A percentile compares a stretch with the other conserved stretches of the same genome.
Evolutionary conservation across 30 jellyfish, hydroid and myxozoan species (phyloP).

Genomic region (Hydra vulgaris): DNA sequence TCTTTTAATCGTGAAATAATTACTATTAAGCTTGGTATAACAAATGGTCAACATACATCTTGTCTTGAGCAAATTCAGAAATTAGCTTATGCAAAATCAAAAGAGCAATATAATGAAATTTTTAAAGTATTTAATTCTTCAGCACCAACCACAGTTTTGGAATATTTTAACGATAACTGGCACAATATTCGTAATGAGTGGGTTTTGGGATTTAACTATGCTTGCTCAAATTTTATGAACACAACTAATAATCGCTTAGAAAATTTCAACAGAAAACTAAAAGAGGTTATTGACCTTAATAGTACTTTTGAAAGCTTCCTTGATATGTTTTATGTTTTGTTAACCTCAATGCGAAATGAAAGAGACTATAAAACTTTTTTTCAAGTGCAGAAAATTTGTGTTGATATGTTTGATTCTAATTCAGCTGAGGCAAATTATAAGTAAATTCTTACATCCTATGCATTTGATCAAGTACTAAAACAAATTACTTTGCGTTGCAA

Average conservation of each 20-base stretch:
- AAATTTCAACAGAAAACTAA: conserved; percentile 28
- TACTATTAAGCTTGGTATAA: too few relatives aligned
- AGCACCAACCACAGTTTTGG: conserved; percentile 16
- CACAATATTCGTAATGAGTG: conserved; percentile 37
- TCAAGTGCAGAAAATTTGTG: not conserved
- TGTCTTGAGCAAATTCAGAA: too few relatives aligned
- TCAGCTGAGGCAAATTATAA: not conserved
- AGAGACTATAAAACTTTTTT: conserved; percentile 26
- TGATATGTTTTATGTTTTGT: conserved; percentile 4
- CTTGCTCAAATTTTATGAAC: conserved; percentile 11
- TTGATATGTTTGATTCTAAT: not conserved
- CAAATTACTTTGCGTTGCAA: not conserved
- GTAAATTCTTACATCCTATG: conserved; percentile 27
- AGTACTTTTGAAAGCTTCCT: conserved; percentile 8
- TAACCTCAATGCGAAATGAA: conserved; percentile 26
- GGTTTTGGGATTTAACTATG: conserved; percentile 33
- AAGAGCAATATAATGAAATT: not conserved
- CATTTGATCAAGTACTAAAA: conserved; percentile 8
- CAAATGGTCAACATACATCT: too few relatives aligned
- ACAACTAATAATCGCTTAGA: conserved; percentile 40
- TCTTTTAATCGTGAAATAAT: too few relatives aligned
- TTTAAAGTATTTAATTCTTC: not conserved
- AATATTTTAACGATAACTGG: conserved; percentile 32
- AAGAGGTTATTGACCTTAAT: conserved; percentile 20
- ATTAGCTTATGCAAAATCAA: too few relatives aligned